phyloP scores from a whole-genome alignment of 2,797 vertebrate genomes.

The Catostomus latipinnis region DNA sequence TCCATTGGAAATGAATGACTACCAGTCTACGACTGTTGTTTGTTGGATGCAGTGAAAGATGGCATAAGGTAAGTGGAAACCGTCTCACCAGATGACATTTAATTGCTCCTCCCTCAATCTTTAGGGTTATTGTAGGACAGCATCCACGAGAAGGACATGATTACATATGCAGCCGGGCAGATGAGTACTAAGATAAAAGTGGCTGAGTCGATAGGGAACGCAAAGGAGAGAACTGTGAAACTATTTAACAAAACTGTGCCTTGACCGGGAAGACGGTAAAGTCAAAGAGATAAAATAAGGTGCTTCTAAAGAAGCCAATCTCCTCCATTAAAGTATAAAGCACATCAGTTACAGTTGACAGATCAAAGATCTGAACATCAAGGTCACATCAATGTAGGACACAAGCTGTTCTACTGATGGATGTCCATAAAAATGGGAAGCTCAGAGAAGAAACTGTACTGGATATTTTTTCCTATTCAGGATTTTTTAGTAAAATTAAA shows the following conservation, averaged over 20 bases:
- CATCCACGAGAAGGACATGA: slow-evolving; percentile 28
- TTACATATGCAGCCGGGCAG: slow-evolving; percentile 24
- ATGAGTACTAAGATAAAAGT: slow-evolving; percentile 15
- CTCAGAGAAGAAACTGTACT: neutral
- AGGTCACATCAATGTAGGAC: slow-evolving; percentile 28
- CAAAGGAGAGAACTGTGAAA: slow-evolving; percentile 43
- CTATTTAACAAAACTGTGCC: neutral
- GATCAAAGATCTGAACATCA: slow-evolving; percentile 34
- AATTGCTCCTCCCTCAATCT: slow-evolving; percentile 11
- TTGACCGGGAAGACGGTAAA: neutral
- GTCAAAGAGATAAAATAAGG: slow-evolving; percentile 47
- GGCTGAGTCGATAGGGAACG: neutral
- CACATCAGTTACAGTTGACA: slow-evolving; percentile 54
- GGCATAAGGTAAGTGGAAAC: neutral
- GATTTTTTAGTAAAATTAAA: too few relatives aligned
- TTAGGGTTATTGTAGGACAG: slow-evolving; percentile 17
- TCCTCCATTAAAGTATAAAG: slow-evolving; percentile 54
- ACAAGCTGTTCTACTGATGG: neutral
- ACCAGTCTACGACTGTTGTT: too few relatives aligned
- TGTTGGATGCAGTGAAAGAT: too few relatives aligned
- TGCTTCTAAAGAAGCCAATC: slow-evolving; percentile 68
- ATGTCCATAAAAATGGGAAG: slow-evolving; percentile 28
- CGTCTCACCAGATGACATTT: neutral
- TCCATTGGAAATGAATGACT: too few relatives aligned
- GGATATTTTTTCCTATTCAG: neutral